Evolutionary conservation across 1,140 invertebrate species (phyloP), one percentile per base, ranked within the genome.

Genomic region (Drosophila rhopaloa): DNA sequence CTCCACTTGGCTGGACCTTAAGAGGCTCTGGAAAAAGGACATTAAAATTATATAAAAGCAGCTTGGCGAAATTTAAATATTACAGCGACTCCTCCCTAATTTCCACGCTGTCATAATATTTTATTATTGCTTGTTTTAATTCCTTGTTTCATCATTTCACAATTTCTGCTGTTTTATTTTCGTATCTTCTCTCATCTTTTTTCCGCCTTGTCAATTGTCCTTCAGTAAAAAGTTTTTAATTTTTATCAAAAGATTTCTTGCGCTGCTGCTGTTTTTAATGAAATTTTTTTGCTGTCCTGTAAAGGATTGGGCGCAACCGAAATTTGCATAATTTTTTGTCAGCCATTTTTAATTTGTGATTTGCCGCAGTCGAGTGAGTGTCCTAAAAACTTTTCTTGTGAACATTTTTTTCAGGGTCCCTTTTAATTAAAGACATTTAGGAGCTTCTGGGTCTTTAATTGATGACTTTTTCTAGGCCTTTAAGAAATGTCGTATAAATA

Each of bases 101-200:
- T 61, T 58, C 38, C 47, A 43, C 13, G 38, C 62, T 76, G 83
- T 89, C 84, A 89, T 89, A 89, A 89, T 88, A 89, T 89, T 89
- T 89, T 89, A 84, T 89, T 78, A 89, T 89, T 89, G 84, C 84
- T 89, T 89, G 84, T 89, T 89, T 89, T 89, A 89, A 88, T 88
- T 88, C 80, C 80, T 88, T 89, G 80, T 88, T 67, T 70, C 76
- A 82, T 63, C 67, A 88, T 86, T 88, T 86, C 61, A 76, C 73
- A 75, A 76, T 76, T 58, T 80, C 48, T 80, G 32, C 73, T 70
- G 38, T 65, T 61, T 59, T 62, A 29, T 67, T 77, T 67, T 66
- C 37, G 47, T 55, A 51, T 47, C 35, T 71, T 67, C 9, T 32
- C 13, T 29, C 50, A 44, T 29, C 16, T 38, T 29, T 29, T 29